Base-by-base conservation (phyloP, 2,888 invertebrate genomes). In the Drosophila quinaria region DNA sequence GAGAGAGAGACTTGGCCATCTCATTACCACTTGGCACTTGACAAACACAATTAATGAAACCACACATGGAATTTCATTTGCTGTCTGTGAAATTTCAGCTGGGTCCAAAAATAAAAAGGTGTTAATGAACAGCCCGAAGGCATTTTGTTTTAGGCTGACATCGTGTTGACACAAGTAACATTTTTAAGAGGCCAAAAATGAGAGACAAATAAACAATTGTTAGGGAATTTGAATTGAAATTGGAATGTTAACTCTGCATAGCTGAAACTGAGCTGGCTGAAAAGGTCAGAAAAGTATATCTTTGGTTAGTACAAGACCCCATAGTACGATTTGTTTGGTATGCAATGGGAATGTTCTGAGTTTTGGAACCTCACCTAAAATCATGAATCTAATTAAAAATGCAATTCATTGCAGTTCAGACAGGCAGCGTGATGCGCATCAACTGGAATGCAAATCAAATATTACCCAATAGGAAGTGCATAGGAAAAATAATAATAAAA, bases 401-500 rank as follows among this genome's bases (percentile, higher is more conserved):
- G 89, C 89, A 87, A 88, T 80, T 87, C 87, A 87, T 85, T 76
- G 80, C 69, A 41, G 61, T 62, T 60, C 17, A 17, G 33, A n/a
- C 70, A 72, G 67, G 67, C 70, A 61, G 66, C 71, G 62, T 74
- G 81, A 74, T 83, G 87, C 74, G 86, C 89, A 74, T 71, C 87
- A 68, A 39, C 64, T 76, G 86, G 89, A 85, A 86, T 86, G 89
- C 89, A 86, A 86, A 86, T 89, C 89, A 74, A 81, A 79, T 85
- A 88, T 87, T 87, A 78, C 90, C 67, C 88, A 90, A 87, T 90
- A 87, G 87, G 90, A 87, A 90, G 80, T 87, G 81, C 70, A 78
- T 70, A 54, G 74, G 59, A 69, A 77, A 87, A 86, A 88, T 81
- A 86, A 90, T 87, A 87, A 87, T 87, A 87, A 90, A 88, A 87